Base-by-base conservation (phyloP, 2,888 invertebrate species). In the Pasiphila rectangulata region DNA sequence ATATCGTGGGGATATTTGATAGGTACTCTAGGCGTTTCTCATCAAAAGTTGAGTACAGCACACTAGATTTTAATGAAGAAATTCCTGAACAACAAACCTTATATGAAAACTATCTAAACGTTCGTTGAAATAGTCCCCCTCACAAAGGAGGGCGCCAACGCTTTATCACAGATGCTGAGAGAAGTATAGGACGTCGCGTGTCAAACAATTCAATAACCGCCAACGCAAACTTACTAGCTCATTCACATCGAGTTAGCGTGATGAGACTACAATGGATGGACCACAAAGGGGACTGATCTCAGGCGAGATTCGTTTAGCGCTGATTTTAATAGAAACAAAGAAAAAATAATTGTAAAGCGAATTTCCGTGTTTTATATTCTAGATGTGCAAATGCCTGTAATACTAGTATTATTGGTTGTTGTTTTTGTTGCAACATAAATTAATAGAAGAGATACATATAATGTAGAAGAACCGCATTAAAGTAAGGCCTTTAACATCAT, bases 171-270 rank as follows among this genome's bases (percentile, higher is more conserved):
- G 17, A 42, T 16, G 40, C 47, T 54, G 36, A 44, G 47, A 58
- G 44, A 44, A 29, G 46, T 45, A 46, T 20, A 43, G 29, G 51
- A 54, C 63, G 64, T 69, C 54, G 72, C 72, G 69, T 76, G 71
- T 69, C 75, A 75, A 62, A 69, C 79, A 76, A 76, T 74, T 75
- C 75, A 77, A 79, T 79, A 69, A 70, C 57, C 55, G 54, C 27
- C 44, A 51, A 64, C 65, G 63, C 65, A 57, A 65, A 67, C 62
- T 61, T 54, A 64, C 59, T 54, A 47, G 54, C 56, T 65, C 70
- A 71, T 72, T 76, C 72, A 69, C 54, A 64, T 61, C 65, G 57
- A 67, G 68, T 72, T 67, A 67, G 70, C 57, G 58, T 57, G 61
- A 62, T 58, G 59, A 61, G 58, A 36, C 59, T 52, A 64, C 68